Percentiles rank a stretch among this genome's conserved stretches.
These are phyloP conservation scores for Hymenochirus boettgeri DNA, from an alignment of 2,113 vertebrate species.

Conservation along the genomic window DNA sequence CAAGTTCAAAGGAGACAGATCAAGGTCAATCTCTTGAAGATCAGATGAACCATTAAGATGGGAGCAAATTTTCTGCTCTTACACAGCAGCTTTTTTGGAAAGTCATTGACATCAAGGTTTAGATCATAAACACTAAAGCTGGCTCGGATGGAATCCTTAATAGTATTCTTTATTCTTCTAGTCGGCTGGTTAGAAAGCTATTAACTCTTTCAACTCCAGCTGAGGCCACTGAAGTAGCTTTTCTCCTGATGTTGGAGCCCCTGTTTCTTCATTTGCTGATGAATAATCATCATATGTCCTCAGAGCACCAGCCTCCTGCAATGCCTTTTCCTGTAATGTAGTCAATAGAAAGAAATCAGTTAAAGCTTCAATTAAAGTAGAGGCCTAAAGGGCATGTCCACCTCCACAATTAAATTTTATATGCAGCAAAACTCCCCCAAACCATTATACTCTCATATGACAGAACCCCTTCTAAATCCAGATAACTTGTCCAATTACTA, in stretches of 20 bases:
- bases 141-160: constrained; percentile 93
- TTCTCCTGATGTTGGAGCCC: constrained; percentile 51
- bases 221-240: constrained; percentile 89
- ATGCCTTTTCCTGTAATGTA: constrained; percentile 78
- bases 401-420: too few relatives aligned
- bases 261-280: constrained; percentile 51
- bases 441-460: too few relatives aligned
- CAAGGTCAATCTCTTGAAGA: constrained; percentile 89
- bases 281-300: constrained; percentile 58
- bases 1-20: constrained; percentile 89
- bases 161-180: constrained; percentile 97
- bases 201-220: constrained; percentile 88
- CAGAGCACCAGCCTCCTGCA: constrained; percentile 65
- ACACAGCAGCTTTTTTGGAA: constrained; percentile 83
- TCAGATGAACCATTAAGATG: constrained; percentile 86
- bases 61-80: constrained; percentile 81
- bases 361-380: too few relatives aligned
- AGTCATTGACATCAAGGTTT: constrained; percentile 88
- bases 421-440: too few relatives aligned
- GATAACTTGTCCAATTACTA: too few relatives aligned
- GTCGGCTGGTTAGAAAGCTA: constrained; percentile 91
- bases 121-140: constrained; percentile 93
- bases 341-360: too few relatives aligned
- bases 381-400: too few relatives aligned
- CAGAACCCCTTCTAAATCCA: too few relatives aligned